phyloP scores from a whole-genome alignment of 2,113 vertebrate genomes.

The Sylvia atricapilla region DNA sequence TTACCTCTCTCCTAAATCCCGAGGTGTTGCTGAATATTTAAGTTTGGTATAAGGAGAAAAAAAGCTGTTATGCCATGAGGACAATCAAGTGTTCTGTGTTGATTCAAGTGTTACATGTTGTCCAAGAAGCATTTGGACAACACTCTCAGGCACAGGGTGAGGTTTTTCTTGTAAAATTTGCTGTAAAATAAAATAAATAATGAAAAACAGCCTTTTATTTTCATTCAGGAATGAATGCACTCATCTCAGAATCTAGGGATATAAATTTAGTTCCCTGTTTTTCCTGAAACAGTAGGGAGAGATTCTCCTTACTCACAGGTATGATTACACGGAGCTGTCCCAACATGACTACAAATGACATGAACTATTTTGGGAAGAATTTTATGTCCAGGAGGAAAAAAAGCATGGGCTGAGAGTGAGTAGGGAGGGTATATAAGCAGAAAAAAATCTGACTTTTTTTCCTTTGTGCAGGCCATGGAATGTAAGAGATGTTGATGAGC shows the following conservation, averaged over 20 bases:
- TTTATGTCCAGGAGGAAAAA: not conserved
- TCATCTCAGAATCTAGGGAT: not conserved
- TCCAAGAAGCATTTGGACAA: not conserved
- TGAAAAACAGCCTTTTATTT: not conserved
- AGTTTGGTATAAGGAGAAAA: not conserved
- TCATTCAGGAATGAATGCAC: not conserved
- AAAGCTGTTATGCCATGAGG: rapidly evolving
- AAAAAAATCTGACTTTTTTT: not conserved
- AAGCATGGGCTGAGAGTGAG: not conserved
- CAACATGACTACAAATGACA: not conserved
- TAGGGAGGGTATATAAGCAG: not conserved
- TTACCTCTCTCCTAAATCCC: not conserved
- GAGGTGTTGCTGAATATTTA: not conserved
- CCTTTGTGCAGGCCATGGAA: not conserved
- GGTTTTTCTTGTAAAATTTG: not conserved
- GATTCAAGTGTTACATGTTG: not conserved
- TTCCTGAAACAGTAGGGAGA: not conserved
- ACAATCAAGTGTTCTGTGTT: not conserved
- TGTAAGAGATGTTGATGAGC: not conserved
- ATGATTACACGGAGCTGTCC: not conserved
- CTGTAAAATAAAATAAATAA: not conserved
- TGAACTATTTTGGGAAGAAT: not conserved
- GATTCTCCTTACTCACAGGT: not conserved
- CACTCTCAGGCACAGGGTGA: not conserved
- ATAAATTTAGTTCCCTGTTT: not conserved